These are phyloP conservation scores for Timema cristinae DNA, from an alignment of 2,888 invertebrate species.

Conservation along the genomic window DNA sequence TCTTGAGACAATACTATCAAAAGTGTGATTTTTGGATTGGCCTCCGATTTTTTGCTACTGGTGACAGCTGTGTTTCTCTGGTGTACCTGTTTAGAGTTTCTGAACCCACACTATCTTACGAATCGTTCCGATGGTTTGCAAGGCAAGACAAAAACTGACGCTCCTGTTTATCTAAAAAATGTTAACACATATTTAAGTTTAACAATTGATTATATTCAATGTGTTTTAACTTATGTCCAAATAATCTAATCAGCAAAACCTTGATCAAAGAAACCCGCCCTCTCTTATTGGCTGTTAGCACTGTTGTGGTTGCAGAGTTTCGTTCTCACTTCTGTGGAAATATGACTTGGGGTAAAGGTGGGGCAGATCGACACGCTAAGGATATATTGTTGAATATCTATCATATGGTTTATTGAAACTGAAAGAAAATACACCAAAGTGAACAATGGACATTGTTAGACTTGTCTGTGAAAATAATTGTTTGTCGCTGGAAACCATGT, in stretches of 20 bases:
- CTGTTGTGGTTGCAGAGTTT: too few species aligned
- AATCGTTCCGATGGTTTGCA: slow-evolving; percentile 17
- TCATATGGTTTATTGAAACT: not conserved
- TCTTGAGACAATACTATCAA: slow-evolving; percentile 17
- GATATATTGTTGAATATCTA: not conserved
- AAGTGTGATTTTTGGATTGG: slow-evolving; percentile 6
- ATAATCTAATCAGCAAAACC: too few species aligned
- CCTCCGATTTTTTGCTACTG: slow-evolving; percentile 16
- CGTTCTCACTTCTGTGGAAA: too few species aligned
- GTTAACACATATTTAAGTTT: too few species aligned
- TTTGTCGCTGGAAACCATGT: not conserved
- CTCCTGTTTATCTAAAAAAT: too few species aligned
- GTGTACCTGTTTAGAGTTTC: slow-evolving; percentile 18
- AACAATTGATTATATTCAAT: too few species aligned
- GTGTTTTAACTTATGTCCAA: too few species aligned
- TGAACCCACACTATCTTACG: slow-evolving; percentile 15
- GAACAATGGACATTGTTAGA: not conserved
- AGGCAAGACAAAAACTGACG: too few species aligned
- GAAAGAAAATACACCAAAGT: not conserved
- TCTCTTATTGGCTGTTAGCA: too few species aligned
- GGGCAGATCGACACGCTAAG: not conserved
- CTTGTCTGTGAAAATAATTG: not conserved
- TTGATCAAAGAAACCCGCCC: too few species aligned
- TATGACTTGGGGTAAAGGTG: slow-evolving; percentile 8
- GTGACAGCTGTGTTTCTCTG: slow-evolving; percentile 8